Conservation (phyloP, 2,888 invertebrate species). For the Platerodrilus igneus region DNA sequence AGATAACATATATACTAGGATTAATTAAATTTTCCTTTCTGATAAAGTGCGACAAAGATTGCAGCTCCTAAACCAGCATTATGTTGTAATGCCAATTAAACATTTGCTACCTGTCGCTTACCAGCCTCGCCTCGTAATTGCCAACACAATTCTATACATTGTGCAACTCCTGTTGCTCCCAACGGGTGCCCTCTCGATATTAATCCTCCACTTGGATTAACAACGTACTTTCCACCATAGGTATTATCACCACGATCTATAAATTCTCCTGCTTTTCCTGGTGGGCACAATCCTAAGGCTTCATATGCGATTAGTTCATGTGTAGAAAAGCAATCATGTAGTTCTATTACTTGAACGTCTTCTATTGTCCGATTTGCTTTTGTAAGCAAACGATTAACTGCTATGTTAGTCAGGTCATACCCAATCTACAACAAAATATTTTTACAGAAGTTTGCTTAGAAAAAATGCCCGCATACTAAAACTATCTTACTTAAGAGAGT, state of each 20-base stretch:
- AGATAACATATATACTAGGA: too few species aligned
- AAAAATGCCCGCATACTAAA: too few species aligned
- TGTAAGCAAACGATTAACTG: slow-evolving; percentile 68
- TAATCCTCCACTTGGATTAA: slow-evolving; percentile 98
- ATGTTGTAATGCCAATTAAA: slow-evolving; percentile 86
- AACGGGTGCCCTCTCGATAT: slow-evolving; percentile 98
- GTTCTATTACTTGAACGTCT: slow-evolving; percentile 89
- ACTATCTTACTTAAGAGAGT: too few species aligned
- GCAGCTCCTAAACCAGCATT: slow-evolving; percentile 96
- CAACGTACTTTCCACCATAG: slow-evolving; percentile 92
- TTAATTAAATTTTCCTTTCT: too few species aligned
- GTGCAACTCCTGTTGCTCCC: slow-evolving; percentile 87
- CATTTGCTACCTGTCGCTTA: slow-evolving; percentile 66
- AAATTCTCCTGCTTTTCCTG: slow-evolving; percentile 85
- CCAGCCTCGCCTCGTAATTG: slow-evolving; percentile 78
- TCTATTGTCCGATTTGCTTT: slow-evolving; percentile 70
- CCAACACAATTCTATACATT: slow-evolving; percentile 77
- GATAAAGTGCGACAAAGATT: slow-evolving; percentile 86
- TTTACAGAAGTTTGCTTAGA: too few species aligned
- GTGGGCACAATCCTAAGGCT: slow-evolving; percentile 87
- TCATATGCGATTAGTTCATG: slow-evolving; percentile 98
- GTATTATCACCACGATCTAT: slow-evolving; percentile 95
- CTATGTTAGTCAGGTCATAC: slow-evolving; percentile 86
- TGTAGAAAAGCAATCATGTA: slow-evolving; percentile 97
- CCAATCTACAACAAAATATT: too few species aligned